Evolutionary conservation across 1,140 invertebrate species (phyloP).

Genomic region (Campoletis sonorensis): DNA sequence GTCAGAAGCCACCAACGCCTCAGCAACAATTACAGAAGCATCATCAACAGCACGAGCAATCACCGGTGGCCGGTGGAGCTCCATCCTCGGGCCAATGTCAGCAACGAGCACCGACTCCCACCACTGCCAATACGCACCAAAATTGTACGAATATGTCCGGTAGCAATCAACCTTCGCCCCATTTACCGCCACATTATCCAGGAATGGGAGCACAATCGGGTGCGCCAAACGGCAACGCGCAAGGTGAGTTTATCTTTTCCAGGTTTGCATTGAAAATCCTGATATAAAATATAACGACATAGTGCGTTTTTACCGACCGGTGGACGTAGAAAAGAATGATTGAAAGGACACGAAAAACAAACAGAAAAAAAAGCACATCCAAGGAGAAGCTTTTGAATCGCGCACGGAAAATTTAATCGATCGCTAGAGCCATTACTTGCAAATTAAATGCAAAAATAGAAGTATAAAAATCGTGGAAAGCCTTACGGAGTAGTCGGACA

Average conservation of each 20-base stretch:
- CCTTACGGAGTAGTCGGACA: no score
- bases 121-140: constrained; percentile 66
- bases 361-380: no score
- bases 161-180: constrained; percentile 77
- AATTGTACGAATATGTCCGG: constrained; percentile 64
- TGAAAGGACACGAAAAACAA: no score
- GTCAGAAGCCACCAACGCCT: constrained; percentile 69
- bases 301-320: no score
- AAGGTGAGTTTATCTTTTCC: constrained; percentile 66
- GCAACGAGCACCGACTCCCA: constrained; percentile 62
- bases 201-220: constrained; percentile 66
- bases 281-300: no score
- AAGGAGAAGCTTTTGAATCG: no score
- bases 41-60: constrained; percentile 60
- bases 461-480: no score
- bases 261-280: no score
- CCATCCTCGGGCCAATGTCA: constrained; percentile 46
- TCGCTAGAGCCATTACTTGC: no score
- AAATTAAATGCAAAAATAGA: no score
- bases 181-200: constrained; percentile 74
- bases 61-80: constrained; percentile 53
- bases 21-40: constrained; percentile 67
- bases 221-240: constrained; percentile 70
- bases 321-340: no score
- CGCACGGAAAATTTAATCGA: no score